Conservation (phyloP, 2,113 vertebrate species). For the Cyprinodon variegatus region DNA sequence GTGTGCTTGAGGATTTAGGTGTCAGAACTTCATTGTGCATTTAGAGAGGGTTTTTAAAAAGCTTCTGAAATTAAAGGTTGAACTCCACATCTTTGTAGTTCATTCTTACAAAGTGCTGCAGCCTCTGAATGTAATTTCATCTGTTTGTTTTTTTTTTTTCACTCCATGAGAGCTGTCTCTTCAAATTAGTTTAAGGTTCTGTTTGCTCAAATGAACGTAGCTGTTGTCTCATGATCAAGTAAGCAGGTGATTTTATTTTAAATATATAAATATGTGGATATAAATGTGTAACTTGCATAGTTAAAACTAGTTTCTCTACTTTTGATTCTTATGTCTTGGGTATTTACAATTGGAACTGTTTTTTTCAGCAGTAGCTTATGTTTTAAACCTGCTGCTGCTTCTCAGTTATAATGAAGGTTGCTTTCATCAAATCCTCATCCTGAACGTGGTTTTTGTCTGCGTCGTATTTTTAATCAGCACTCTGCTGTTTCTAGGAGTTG, state of each 20-base stretch:
- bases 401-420: slow-evolving; percentile 12
- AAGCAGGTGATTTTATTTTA: slow-evolving; percentile 50
- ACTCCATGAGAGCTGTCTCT: slow-evolving; percentile 10
- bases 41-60: slow-evolving; percentile 12
- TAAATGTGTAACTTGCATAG: slow-evolving; percentile 43
- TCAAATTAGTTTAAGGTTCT: slow-evolving; percentile 7
- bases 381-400: slow-evolving; percentile 23
- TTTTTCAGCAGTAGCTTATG: background rate
- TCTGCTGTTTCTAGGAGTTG: slow-evolving; percentile 56
- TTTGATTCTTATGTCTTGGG: slow-evolving; percentile 29
- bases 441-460: slow-evolving; percentile 17
- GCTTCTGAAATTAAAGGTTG: slow-evolving; percentile 14
- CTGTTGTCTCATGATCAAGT: slow-evolving; percentile 38
- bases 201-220: slow-evolving; percentile 47
- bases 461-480: slow-evolving; percentile 47
- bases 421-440: slow-evolving; percentile 5
- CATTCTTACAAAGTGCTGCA: slow-evolving; percentile 17
- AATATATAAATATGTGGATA: slow-evolving; percentile 39
- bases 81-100: slow-evolving; percentile 6
- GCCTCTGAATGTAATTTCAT: slow-evolving; percentile 17
- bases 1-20: slow-evolving; percentile 11
- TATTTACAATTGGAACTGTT: slow-evolving; percentile 21
- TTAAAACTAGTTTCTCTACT: slow-evolving; percentile 36
- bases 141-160: slow-evolving; percentile 14
- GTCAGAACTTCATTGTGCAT: background rate